Percentiles rank a stretch among this genome's conserved stretches.
Conservation (phyloP, 2,113 vertebrate genomes). For the Malurus alboscapulatus region DNA sequence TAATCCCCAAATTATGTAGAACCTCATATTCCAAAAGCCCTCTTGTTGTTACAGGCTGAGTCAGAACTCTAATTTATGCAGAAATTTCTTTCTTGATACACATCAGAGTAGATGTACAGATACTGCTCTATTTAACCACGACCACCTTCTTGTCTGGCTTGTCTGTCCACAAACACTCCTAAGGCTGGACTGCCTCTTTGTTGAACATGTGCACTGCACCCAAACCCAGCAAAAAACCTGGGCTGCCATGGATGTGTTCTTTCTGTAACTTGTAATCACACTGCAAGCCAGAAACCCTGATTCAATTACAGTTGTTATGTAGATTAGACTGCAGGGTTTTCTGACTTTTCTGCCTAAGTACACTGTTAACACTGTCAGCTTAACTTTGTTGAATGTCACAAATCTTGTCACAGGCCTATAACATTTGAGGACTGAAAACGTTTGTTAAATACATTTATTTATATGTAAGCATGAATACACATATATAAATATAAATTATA, state of each 20-base stretch:
- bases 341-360: conserved; percentile 4
- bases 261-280: conserved; percentile 25
- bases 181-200: background rate
- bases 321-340: background rate
- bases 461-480: background rate
- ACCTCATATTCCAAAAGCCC: background rate
- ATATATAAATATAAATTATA: background rate
- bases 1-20: background rate
- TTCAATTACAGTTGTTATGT: conserved; percentile 9
- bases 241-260: background rate
- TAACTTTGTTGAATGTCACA: background rate
- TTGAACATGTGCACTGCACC: background rate
- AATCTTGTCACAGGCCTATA: background rate
- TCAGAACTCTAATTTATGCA: background rate
- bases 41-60: background rate
- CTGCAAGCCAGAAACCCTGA: background rate
- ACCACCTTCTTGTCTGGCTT: background rate
- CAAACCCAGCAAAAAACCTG: background rate
- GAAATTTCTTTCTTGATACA: background rate
- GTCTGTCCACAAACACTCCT: background rate
- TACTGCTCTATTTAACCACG: background rate
- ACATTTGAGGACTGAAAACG: background rate
- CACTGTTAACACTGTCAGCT: background rate
- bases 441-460: background rate
- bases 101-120: background rate